Evolutionary conservation across 2,797 vertebrate genomes (phyloP).

Genomic region (Ambastaia sidthimunki): DNA sequence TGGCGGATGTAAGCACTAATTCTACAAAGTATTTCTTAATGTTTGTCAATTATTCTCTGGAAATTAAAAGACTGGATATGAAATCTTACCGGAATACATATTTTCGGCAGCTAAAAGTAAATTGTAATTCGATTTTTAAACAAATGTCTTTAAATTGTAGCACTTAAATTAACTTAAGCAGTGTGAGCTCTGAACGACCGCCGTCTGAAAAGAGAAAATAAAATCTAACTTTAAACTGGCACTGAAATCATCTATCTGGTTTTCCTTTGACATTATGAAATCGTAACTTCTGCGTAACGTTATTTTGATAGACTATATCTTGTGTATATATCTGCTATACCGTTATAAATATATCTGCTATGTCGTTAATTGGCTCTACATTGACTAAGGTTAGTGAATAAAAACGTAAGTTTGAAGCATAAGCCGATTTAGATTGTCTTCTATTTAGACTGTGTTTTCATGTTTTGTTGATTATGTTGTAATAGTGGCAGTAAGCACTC

Average conservation of each 20-base stretch:
- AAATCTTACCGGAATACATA: neutral
- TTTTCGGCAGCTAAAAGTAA: neutral
- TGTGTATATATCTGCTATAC: neutral
- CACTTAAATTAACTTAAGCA: neutral
- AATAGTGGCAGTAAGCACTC: too few relatives aligned
- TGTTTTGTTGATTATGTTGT: conserved; percentile 66
- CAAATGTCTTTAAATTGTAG: neutral
- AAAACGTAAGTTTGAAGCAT: neutral
- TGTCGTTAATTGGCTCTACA: neutral
- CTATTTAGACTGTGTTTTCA: conserved; percentile 57
- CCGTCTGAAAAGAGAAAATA: too few relatives aligned
- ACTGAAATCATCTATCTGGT: neutral
- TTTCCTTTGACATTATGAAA: too few relatives aligned
- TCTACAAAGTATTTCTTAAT: neutral
- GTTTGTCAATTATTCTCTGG: neutral
- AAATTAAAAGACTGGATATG: neutral
- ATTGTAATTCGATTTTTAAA: neutral
- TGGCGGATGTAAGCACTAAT: neutral
- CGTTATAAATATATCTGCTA: neutral
- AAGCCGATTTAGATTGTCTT: too few relatives aligned
- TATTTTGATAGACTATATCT: too few relatives aligned
- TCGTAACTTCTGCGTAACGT: neutral
- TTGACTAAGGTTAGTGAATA: neutral
- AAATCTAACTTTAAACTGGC: neutral
- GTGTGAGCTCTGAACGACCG: too few relatives aligned